Base-by-base conservation (phyloP, 2,888 invertebrate species). In the Scaptodrosophila latifasciaeformis region DNA sequence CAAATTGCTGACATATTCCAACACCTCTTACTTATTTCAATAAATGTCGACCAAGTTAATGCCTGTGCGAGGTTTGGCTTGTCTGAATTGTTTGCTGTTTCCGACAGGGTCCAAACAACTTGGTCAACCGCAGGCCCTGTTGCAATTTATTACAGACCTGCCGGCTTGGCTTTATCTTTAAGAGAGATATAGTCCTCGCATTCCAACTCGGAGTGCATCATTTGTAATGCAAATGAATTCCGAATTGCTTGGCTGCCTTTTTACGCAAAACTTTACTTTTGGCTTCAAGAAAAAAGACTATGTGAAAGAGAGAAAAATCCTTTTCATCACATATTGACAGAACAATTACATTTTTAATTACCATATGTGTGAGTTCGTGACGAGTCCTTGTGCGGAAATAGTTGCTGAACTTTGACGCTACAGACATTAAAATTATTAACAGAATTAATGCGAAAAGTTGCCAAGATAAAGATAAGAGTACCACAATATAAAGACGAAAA, bases 281-380 rank as follows among this genome's bases (percentile, higher is more conserved):
- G 15, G 15, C 2, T 9, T 12, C 13, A 35, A 19, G 19, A 18
- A 21, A 18, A 21, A 6, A 17, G 2, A 37, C 2, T 35, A 6
- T 10, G 37, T 40, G 18, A 37, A 53, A 30, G 45, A 47, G 31
- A 44, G 27, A 46, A 59, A 55, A n/a, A n/a, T n/a, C n/a, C 44
- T 54, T 54, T 9, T 48, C 35, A 31, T 35, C 53, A 57, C 62
- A 65, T 63, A 72, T 79, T 72, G 77, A 57, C 72, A 59, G 62
- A 49, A 56, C 66, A 79, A 79, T 76, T 76, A 79, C 60, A 72
- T 76, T 79, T 68, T 72, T 66, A 74, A 79, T 79, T 74, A 68
- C 42, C 63, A 71, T 62, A 55, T 55, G 59, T 58, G 71, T 63
- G 56, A 67, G 59, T 61, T 67, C 57, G 54, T 67, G 39, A 3